These are phyloP conservation scores for Pegea sp. DNA, from an alignment of 23 tunicate species.

Conservation along the genomic window DNA sequence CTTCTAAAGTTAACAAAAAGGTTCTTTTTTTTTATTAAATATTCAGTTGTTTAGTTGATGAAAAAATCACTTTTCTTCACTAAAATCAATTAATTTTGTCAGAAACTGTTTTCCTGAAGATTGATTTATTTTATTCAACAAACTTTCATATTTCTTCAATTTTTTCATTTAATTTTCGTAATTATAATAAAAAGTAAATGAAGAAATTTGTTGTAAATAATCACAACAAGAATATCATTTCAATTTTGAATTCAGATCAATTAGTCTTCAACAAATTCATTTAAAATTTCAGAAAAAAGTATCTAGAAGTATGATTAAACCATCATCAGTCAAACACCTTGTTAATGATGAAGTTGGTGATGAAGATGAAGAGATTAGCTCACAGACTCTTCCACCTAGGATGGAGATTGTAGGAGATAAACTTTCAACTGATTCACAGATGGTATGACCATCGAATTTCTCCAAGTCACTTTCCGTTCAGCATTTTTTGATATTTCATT, in stretches of 20 bases:
- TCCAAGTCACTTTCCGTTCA: background rate
- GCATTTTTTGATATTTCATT: background rate
- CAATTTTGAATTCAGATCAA: background rate
- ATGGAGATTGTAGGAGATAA: slow-evolving; percentile 53
- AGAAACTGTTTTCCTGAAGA: slow-evolving; percentile 5
- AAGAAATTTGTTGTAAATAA: no score
- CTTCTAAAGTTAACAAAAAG: no score
- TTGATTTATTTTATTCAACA: slow-evolving; percentile 1
- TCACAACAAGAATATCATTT: no score
- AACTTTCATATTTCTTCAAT: background rate
- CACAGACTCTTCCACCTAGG: slow-evolving; percentile 58
- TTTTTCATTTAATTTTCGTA: background rate
- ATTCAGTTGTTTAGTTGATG: background rate
- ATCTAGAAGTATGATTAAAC: no score
- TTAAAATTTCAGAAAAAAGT: no score
- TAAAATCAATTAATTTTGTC: background rate
- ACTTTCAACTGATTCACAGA: background rate
- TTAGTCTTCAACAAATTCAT: background rate
- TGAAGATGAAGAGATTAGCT: slow-evolving; percentile 28
- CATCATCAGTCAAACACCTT: slow-evolving; percentile 41
- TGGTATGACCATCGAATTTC: background rate
- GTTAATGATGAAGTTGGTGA: slow-evolving; percentile 17
- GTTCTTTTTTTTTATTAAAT: background rate
- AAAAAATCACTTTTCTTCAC: background rate
- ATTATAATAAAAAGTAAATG: background rate